Base-by-base conservation (phyloP, 2,113 vertebrate species). In the Amazona guildingii region DNA sequence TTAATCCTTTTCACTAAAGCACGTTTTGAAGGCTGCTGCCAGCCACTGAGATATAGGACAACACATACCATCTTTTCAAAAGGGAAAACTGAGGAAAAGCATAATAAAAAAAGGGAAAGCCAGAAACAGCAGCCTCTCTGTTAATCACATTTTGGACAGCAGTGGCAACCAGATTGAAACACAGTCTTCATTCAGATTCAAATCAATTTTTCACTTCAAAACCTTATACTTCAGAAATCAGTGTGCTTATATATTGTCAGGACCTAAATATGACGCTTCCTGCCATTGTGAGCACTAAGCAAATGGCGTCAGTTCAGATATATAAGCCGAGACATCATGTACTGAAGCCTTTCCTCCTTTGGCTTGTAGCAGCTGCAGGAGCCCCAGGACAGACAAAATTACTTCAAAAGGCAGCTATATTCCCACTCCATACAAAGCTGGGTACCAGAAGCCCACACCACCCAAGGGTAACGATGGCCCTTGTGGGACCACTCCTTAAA, bases 181-280 rank as follows among this genome's bases (percentile, higher is more conserved):
- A 63, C 0, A 64, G 3, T 37, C 9, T 79, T 86, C 59, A 33
- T 63, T 57, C 51, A 80, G 37, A 91, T 83, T 62, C 48, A 66
- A 54, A 37, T 37, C 35, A 4, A 14, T 25, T 86, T 83, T 73
- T 74, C 68, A 62, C 31, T 92, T 94, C 35, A 72, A 37, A 80
- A 78, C n/a, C n/a, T 18, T 48, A 23, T 25, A 41, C 66, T 72
- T 82, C 43, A 74, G 88, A 93, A 72, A 92, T 59, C 59, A 69
- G 49, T 2, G 1, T 33, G 27, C 10, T 67, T 75, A 33, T 52
- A 44, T 23, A 43, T 1, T 7, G 62, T 68, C 76, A 61, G 52
- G 29, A 88, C 61, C 37, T 83, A 87, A 88, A 57, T 86, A 63
- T 5, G 7, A 44, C 17, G 61, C 57, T 81, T 97, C 83, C 85